phyloP scores from a whole-genome alignment of 2,888 invertebrate species.

The Terebella lapidaria region DNA sequence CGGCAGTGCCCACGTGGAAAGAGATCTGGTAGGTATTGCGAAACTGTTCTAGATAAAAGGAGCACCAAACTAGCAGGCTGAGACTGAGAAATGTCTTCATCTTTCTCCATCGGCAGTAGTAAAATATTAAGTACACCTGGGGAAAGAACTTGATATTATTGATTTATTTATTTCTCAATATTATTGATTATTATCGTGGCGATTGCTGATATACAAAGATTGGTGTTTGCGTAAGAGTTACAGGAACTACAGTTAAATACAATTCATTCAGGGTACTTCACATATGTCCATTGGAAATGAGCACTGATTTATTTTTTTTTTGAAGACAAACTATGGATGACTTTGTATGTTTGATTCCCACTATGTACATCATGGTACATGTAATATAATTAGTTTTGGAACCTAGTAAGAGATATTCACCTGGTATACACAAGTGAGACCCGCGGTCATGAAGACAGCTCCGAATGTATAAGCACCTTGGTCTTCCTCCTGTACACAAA shows the following conservation, averaged over 20 bases:
- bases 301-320: no score
- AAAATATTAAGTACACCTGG: slow-evolving; percentile 7
- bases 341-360: background rate
- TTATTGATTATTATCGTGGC: no score
- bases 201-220: no score
- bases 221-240: no score
- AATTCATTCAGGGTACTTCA: no score
- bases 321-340: no score
- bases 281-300: no score
- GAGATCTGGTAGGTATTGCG: slow-evolving; percentile 12
- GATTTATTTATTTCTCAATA: no score
- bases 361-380: background rate
- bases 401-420: background rate
- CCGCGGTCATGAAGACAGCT: slow-evolving; percentile 8
- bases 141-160: background rate
- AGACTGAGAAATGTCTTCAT: slow-evolving; percentile 2
- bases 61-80: slow-evolving; percentile 2
- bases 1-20: slow-evolving; percentile 10
- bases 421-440: background rate
- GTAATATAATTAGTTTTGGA: background rate
- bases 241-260: no score
- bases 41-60: slow-evolving; percentile 10
- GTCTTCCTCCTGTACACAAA: slow-evolving; percentile 16
- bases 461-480: slow-evolving; percentile 14
- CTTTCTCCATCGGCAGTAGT: background rate